A percentile compares a stretch with the other conserved stretches of the same genome.
Evolutionary conservation across 1,140 invertebrate species (phyloP).

Genomic region (Aphidius gifuensis): DNA sequence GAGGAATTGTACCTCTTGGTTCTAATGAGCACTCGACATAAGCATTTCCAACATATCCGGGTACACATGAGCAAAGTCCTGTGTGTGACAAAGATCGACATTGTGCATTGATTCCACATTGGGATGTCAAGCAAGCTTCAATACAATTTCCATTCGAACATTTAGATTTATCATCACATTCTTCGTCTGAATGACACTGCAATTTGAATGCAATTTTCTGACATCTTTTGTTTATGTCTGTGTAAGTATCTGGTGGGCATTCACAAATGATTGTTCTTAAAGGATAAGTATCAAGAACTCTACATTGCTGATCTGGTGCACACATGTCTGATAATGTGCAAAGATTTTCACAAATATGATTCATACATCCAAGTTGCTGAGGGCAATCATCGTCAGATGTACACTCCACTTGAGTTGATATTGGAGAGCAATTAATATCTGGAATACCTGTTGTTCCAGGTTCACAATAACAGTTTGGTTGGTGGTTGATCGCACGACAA

Average conservation of each 20-base stretch:
- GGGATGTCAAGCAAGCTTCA: constrained; percentile 72
- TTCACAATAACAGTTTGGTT: constrained; percentile 74
- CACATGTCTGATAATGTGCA: constrained; percentile 70
- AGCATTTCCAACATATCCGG: constrained; percentile 78
- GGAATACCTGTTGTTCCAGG: constrained; percentile 75
- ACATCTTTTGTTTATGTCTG: constrained; percentile 63
- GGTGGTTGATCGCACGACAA: constrained; percentile 72
- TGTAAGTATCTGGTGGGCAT: constrained; percentile 71
- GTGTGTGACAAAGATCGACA: constrained; percentile 74
- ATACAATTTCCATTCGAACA: constrained; percentile 74
- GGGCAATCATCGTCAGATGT: constrained; percentile 73
- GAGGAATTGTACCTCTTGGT: constrained; percentile 51
- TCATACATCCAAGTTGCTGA: constrained; percentile 71
- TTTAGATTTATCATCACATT: constrained; percentile 70
- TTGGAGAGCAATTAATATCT: constrained; percentile 64
- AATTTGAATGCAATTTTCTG: constrained; percentile 52
- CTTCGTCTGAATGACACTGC: constrained; percentile 68
- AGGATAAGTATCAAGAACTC: constrained; percentile 73
- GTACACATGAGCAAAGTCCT: constrained; percentile 73
- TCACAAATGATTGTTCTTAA: constrained; percentile 77
- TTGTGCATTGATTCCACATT: constrained; percentile 81
- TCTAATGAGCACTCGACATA: constrained; percentile 73
- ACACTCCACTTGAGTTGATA: constrained; percentile 62
- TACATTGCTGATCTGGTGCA: constrained; percentile 70
- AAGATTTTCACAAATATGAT: constrained; percentile 71